Conservation (phyloP, 2,888 invertebrate genomes). For the Microctonus aethiopoides region DNA sequence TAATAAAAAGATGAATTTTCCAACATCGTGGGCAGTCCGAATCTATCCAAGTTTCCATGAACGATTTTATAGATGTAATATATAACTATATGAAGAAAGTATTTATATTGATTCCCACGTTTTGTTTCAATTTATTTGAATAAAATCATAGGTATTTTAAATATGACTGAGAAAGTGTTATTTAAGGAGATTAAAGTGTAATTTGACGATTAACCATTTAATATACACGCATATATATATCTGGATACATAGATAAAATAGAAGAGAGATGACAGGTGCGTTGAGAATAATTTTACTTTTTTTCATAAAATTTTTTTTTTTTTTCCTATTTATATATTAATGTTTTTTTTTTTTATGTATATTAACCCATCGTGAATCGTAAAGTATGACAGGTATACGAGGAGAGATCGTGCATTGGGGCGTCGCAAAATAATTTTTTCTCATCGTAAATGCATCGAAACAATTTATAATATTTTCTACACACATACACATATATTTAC, state of each 20-base stretch:
- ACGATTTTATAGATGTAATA: conserved; percentile 5
- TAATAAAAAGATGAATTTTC: conserved; percentile 7
- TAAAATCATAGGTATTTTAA: conserved; percentile 3
- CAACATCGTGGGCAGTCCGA: conserved; percentile 27
- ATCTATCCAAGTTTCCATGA: conserved; percentile 12
- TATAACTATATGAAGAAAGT: background rate
- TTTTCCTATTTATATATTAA: too few relatives aligned
- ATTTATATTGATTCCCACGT: conserved; percentile 30
- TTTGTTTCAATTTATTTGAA: conserved; percentile 19
- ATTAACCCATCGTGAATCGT: conserved; percentile 29
- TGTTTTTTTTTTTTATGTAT: background rate
- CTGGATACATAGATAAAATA: background rate
- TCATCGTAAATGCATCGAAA: conserved; percentile 16
- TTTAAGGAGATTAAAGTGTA: conserved; percentile 28
- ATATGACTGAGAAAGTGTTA: conserved; percentile 27
- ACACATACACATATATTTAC: background rate
- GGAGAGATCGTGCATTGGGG: conserved; percentile 38
- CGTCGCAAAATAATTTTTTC: conserved; percentile 18
- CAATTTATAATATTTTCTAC: background rate
- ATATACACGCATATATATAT: background rate
- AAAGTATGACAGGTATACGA: conserved; percentile 40
- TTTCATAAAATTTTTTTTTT: background rate
- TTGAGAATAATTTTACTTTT: conserved; percentile 6
- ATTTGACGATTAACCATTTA: background rate
- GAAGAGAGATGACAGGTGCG: background rate